phyloP scores from a whole-genome alignment of 35 echinoderm and acorn worm genomes.

The Holothuria glaberrima region DNA sequence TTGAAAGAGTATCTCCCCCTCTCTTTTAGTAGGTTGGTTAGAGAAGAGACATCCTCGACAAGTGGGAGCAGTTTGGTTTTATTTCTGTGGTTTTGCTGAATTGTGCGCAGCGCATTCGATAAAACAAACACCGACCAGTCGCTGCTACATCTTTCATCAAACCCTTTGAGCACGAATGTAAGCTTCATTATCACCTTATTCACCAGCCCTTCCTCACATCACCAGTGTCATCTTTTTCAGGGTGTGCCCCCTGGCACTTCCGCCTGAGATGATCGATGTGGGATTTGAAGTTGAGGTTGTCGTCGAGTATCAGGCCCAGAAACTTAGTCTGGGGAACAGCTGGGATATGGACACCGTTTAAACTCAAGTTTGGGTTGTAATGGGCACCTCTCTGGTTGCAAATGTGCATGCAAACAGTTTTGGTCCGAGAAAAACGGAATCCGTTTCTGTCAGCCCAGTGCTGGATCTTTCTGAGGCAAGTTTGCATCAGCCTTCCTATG shows the following conservation, averaged over 20 bases:
- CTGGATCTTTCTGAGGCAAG: too few species aligned
- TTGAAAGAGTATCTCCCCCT: not conserved
- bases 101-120: constrained; percentile 37
- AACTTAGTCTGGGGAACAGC: too few species aligned
- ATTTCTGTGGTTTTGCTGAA: constrained; percentile 37
- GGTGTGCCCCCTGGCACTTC: not conserved
- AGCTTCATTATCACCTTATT: constrained; percentile 1
- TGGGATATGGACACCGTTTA: too few species aligned
- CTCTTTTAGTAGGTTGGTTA: constrained; percentile 50
- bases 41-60: constrained; percentile 35
- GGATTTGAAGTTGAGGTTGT: too few species aligned
- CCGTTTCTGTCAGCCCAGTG: too few species aligned
- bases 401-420: too few species aligned
- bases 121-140: constrained; percentile 58
- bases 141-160: not conserved
- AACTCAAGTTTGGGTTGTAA: too few species aligned
- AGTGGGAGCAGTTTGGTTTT: constrained; percentile 30
- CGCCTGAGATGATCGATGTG: too few species aligned
- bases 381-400: too few species aligned
- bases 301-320: too few species aligned
- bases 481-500: too few species aligned
- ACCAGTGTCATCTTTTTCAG: constrained; percentile 6
- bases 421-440: too few species aligned
- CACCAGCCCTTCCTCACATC: not conserved
- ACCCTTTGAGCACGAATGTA: not conserved